Base-by-base conservation (phyloP, 2,888 invertebrate species). In the Synanthedon formicaeformis region DNA sequence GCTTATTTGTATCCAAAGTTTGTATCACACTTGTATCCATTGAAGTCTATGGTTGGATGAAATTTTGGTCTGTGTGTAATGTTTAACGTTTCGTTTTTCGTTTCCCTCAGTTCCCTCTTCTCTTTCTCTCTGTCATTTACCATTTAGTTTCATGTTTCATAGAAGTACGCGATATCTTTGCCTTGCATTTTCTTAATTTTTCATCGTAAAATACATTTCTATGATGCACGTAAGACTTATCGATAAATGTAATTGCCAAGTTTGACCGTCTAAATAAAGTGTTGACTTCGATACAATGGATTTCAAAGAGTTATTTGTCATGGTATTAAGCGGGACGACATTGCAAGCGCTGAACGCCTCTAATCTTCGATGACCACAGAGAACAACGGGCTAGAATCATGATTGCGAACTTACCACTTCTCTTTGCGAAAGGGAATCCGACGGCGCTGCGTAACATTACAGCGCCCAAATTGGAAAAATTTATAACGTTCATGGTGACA, bases 401-500 rank as follows among this genome's bases (percentile, higher is more conserved):
- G 91, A 91, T 92, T 78, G 92, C 93, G 59, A 92, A 92, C 78
- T 83, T 93, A 73, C 93, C 93, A 62, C 88, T 93, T 63, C 79
- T 93, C 52, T 92, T 93, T 67, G 90, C 91, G 59, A 90, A 91
- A 70, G 93, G 93, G 61, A 91, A 91, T 73, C 93, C 93, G 51
- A 91, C 90, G 53, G 91, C 91, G 50, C 74, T 93, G 62, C 88
- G 90, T 57, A 89, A 90, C 68, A 91, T 92, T 61, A 87, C 89
- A 34, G 83, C 90, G 69, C 80, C 75, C 54, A 91, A 92, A 71
- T 75, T 93, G 64, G 92, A 93, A 81, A 89, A 89, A 64, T 93
- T 93, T 72, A 90, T 93, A 67, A 91, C 92, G 58, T 93, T 93
- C 71, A 92, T 93, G 92, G 91, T 93, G 61, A 91, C 92, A 71